Base-by-base conservation (phyloP, 2,113 vertebrate species). In the Hystrix brachyura region DNA sequence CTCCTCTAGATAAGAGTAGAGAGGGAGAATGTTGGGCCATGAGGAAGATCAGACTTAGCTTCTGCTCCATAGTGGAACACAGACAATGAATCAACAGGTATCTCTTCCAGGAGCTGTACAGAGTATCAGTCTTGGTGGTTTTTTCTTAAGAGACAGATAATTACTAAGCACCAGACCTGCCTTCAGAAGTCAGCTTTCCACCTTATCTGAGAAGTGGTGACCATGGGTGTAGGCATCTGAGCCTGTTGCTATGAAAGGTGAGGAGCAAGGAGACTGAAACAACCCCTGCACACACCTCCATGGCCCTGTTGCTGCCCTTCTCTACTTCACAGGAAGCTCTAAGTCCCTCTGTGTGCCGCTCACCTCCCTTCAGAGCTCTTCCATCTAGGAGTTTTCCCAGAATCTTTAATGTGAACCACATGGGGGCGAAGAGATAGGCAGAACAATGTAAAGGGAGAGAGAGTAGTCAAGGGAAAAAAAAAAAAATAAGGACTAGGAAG, bases 361-460 rank as follows among this genome's bases (percentile, higher is more conserved):
- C 0, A 1, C 79, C 67, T 87, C 74, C 71, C 87, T 94, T 34
- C 38, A 38, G 17, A 89, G 82, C 43, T 82, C 71, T 87, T 92
- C 64, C 78, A 82, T 71, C 43, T 51, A 67, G 72, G 74, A 93
- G 60, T 53, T 87, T 82, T 60, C 51, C 82, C 79, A 90, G 17
- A 80, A 86, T 67, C 90, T 94, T 96, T 95, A 94, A 98, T 92
- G 38, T 86, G 95, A 98, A 95, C 91, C 80, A 92, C n/a, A 65
- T 83, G 46, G 48, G 62, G 27, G 21, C 57, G 76, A 43, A 57
- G 65, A 34, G 83, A 25, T 19, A 62, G 92, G 88, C 46, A 46
- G 53, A 92, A 48, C 67, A 94, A 90, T 53, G n/a, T 93, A 93
- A 38, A 84, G 57, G 29, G 19, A 53, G 29, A 64, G 19, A 3